phyloP scores from a whole-genome alignment of 2,113 vertebrate species.

The Colaptes auratus region DNA sequence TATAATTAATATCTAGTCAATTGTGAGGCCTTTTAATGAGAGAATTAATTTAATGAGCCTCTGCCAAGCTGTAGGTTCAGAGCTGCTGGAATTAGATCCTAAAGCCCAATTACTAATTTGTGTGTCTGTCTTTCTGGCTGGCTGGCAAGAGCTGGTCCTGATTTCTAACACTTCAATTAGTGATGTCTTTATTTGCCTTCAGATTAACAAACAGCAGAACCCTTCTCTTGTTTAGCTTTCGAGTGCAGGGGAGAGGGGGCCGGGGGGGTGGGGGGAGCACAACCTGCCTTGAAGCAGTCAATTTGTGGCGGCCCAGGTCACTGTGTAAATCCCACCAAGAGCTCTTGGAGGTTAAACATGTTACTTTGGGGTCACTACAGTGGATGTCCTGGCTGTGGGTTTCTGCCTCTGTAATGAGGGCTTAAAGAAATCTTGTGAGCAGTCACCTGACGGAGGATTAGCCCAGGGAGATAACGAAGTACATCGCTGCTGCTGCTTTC shows the following conservation, averaged over 20 bases:
- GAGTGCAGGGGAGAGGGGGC: neutral
- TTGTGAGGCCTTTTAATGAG: slow-evolving; percentile 6
- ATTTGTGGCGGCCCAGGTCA: neutral
- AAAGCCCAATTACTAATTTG: neutral
- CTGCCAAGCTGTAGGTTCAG: slow-evolving; percentile 30
- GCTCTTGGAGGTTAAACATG: neutral
- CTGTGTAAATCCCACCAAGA: neutral
- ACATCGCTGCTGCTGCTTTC: slow-evolving; percentile 5
- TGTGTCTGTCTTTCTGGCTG: neutral
- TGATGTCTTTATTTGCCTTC: neutral
- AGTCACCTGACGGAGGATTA: slow-evolving; percentile 85
- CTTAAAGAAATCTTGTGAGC: slow-evolving; percentile 79
- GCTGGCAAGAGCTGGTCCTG: neutral
- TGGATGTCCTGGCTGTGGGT: slow-evolving; percentile 23
- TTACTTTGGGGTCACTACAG: slow-evolving; percentile 64
- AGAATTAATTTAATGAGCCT: neutral
- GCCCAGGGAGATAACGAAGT: slow-evolving; percentile 45
- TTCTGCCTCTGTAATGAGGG: slow-evolving; percentile 45
- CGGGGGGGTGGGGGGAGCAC: neutral
- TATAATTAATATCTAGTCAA: neutral
- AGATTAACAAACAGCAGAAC: neutral
- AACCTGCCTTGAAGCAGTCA: neutral
- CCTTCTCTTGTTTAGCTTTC: neutral
- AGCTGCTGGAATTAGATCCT: neutral
- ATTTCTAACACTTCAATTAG: neutral